Evolutionary conservation across 2,113 vertebrate species (phyloP), one percentile per base, ranked within the genome.

Genomic region (Solenodon paradoxus): DNA sequence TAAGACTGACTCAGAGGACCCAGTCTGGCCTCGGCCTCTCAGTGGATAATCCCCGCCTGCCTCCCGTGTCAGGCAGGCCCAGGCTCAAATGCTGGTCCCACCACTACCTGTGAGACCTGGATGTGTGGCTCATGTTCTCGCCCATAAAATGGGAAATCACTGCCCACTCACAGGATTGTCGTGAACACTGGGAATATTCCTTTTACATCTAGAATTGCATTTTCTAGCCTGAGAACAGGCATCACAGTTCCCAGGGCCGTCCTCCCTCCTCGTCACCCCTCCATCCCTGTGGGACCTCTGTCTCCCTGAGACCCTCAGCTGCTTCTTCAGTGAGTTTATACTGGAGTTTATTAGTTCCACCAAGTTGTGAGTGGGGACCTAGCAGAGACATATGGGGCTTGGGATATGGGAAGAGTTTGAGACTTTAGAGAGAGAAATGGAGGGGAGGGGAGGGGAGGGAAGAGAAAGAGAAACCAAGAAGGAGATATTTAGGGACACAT

Each of bases 331-430:
- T 57, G 30, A 71, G 64, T 77, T 66, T 28, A 16, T 82, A 30
- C 22, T n/a, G 83, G 35, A 45, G 35, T 83, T 92, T 42, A 57
- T 89, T 79, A 61, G 26, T 63, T 20, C 74, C 30, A 66, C 49
- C 47, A 82, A 49, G 13, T 81, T 80, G 35, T 51, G 2, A 92
- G 80, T 24, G 0, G 0, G 0, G 78, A 64, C 57, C 13, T 35
- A 91, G 87, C 16, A 89, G 95, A 64, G 74, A 88, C 22, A 6
- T 49, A 66, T 97, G 91, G 47, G 75, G 63, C 40, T 96, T 66
- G 63, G 93, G 91, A 80, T 83, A 92, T 82, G 86, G 80, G 0
- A 0, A 85, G 24, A 72, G 15, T 85, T 32, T 91, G 53, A n/a
- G 13, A n/a, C 51, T 45, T 30, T n/a, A n/a, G n/a, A 45, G 13